Evolutionary conservation across 2,113 vertebrate genomes (phyloP).

Genomic region (Mormyrus lacerda): DNA sequence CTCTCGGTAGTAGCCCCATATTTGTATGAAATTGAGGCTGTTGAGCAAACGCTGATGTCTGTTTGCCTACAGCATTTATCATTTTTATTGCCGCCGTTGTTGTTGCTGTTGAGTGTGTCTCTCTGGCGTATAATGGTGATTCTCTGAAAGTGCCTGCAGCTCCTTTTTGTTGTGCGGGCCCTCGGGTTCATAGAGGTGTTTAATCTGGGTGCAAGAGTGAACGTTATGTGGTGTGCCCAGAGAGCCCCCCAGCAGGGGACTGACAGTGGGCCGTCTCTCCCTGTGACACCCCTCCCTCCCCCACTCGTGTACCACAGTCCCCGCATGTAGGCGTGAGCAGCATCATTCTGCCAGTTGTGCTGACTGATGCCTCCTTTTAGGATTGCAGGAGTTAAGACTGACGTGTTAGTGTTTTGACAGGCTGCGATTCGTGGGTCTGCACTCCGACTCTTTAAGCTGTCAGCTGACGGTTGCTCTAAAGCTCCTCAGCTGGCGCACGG

Average conservation of each 20-base stretch:
- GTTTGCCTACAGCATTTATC: not conserved
- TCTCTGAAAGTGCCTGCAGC: not conserved
- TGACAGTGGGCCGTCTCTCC: constrained; percentile 21
- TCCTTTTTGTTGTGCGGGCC: not conserved
- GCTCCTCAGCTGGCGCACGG: not conserved
- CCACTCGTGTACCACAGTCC: not conserved
- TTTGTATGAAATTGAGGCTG: constrained; percentile 22
- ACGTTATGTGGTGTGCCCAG: not conserved
- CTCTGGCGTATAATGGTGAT: not conserved
- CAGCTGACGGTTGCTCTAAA: constrained; percentile 9
- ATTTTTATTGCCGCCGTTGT: constrained; percentile 4
- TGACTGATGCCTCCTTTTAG: constrained; percentile 8
- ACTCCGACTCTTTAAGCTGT: constrained; percentile 12
- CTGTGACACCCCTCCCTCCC: not conserved
- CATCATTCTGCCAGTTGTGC: not conserved
- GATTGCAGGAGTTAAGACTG: not conserved
- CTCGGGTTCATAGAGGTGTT: not conserved
- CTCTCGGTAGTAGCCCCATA: not conserved
- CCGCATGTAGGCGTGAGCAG: not conserved
- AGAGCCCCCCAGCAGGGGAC: not conserved
- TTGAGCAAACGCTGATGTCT: constrained; percentile 5
- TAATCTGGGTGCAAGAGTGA: not conserved
- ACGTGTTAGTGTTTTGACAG: constrained; percentile 21
- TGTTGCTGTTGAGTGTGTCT: constrained; percentile 2
- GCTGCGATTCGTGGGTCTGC: not conserved